Percentiles rank a stretch among this genome's conserved stretches.
phyloP scores from a whole-genome alignment of 2,113 vertebrate genomes.

The Parotia lawesii region DNA sequence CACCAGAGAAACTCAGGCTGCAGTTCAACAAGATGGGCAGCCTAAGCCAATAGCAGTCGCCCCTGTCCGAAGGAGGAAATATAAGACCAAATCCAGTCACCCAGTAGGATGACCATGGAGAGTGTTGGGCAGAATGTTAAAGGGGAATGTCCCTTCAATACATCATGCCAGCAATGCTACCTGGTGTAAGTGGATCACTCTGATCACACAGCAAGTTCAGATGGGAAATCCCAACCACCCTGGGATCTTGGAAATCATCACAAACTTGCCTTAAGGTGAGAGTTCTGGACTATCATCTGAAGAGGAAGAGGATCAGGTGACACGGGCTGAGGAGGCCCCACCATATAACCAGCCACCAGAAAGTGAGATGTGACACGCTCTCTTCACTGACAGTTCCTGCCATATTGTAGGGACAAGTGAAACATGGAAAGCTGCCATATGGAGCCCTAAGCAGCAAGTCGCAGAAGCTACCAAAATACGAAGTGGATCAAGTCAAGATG shows the following conservation, averaged over 20 bases:
- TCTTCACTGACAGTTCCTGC: neutral
- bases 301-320: neutral
- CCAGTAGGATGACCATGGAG: neutral
- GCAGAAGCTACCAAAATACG: neutral
- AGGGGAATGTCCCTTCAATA: neutral
- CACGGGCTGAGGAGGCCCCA: neutral
- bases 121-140: neutral
- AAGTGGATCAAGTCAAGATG: neutral
- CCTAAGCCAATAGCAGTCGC: neutral
- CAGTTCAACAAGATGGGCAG: neutral
- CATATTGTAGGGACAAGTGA: too few relatives aligned
- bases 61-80: neutral
- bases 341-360: neutral
- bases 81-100: neutral
- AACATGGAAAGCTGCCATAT: neutral
- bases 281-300: neutral
- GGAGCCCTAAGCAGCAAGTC: neutral
- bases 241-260: neutral
- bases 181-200: neutral
- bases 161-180: neutral
- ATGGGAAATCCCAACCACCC: neutral
- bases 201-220: neutral
- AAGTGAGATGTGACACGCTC: neutral
- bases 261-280: neutral
- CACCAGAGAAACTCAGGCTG: neutral